Evolutionary conservation across 2,113 vertebrate species (phyloP).

Genomic region (Alexandromys fortis): DNA sequence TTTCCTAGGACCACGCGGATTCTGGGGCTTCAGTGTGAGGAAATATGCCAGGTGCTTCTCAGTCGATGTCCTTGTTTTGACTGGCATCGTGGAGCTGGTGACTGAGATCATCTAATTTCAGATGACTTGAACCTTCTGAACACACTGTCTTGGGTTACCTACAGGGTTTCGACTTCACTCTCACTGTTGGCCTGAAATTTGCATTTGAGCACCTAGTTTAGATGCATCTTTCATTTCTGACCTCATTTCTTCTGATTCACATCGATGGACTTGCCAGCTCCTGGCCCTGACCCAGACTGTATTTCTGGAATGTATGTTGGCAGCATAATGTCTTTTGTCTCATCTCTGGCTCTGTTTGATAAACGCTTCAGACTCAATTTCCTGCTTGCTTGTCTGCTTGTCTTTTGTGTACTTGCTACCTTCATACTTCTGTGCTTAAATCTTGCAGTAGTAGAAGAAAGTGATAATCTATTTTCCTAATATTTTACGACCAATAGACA

Average conservation of each 20-base stretch:
- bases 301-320: constrained; percentile 67
- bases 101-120: not conserved
- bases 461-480: not conserved
- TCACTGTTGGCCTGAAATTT: constrained; percentile 3
- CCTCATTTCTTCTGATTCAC: constrained; percentile 59
- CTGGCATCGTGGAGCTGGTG: not conserved
- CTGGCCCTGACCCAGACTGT: constrained; percentile 66
- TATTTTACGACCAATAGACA: not conserved
- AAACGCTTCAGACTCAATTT: constrained; percentile 22
- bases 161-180: not conserved
- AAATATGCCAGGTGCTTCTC: not conserved
- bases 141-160: not conserved
- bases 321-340: constrained; percentile 38
- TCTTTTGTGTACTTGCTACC: not conserved
- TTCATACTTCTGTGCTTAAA: not conserved
- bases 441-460: not conserved
- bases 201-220: constrained; percentile 45
- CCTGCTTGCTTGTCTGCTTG: constrained; percentile 11
- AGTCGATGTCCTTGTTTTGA: not conserved
- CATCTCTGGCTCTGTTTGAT: constrained; percentile 39
- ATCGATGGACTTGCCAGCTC: constrained; percentile 47
- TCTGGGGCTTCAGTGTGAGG: not conserved
- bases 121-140: not conserved
- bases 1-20: not conserved
- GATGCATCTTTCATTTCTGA: constrained; percentile 48